Evolutionary conservation across 2,797 vertebrate species (phyloP), one percentile per base, ranked within the genome.

Genomic region (Melanitta fusca): DNA sequence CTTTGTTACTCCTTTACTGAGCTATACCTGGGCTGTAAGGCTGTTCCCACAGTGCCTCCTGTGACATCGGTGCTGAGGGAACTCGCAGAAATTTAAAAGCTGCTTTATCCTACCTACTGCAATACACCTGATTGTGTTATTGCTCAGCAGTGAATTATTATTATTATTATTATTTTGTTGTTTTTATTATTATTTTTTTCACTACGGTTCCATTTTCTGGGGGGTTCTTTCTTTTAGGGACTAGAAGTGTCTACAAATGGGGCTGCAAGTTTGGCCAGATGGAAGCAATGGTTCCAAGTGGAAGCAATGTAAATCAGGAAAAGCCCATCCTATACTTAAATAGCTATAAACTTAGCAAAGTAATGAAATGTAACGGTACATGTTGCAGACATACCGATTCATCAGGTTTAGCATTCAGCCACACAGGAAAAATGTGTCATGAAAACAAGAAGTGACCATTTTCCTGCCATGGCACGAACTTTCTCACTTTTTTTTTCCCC

Each of bases 1-100:
- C 95, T 97, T 96, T 96, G 96, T 95, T 95, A 32, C 60, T 51
- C 87, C 92, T 88, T 21, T 28, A 81, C 89, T 8, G 6, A 91
- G 80, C 71, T 77, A 5, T 4, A 82, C 91, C 88, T 88, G 88
- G 71, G 82, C 75, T 89, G 58, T 71, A 27, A 4, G 3, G 58
- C 70, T 53, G 3, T 91, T 94, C 88, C 61, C 77, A 41, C 58
- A 0, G 1, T 65, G 51, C 79, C 60, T 70, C 2, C 0, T 39
- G 62, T 2, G 3, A 91, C 18, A 38, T 22, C 0, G 0, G 43
- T 27, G 25, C 8, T 64, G 91, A 75, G 77, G 34, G 90, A 75
- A 56, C 6, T 2, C 61, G 61, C 51, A 80, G 79, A 56, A 75
- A 34, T 36, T 39, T n/a, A 34, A 74, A 25, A 43, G 49, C 77